phyloP scores from a whole-genome alignment of 1,140 invertebrate genomes.

The Linepithema humile region DNA sequence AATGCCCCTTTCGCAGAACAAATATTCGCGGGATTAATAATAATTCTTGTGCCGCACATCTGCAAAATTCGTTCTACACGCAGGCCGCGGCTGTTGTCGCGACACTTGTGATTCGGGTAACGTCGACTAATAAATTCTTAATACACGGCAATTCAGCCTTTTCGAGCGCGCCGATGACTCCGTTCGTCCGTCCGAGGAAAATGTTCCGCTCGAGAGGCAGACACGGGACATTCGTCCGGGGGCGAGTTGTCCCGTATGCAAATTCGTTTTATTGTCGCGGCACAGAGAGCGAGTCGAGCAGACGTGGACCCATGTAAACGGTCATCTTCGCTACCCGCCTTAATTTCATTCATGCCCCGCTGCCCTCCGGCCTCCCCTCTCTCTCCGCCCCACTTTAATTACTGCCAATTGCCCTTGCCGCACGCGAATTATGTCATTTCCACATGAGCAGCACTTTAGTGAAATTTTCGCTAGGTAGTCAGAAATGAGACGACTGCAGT shows the following conservation, averaged over 20 bases:
- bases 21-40: slow-evolving; percentile 11
- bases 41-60: background rate
- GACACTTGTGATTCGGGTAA: background rate
- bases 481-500: slow-evolving; percentile 69
- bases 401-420: slow-evolving; percentile 82
- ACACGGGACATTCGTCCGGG: slow-evolving; percentile 76
- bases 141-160: slow-evolving; percentile 62
- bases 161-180: slow-evolving; percentile 73
- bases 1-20: background rate
- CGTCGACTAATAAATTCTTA: slow-evolving; percentile 48
- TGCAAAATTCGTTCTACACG: background rate
- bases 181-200: slow-evolving; percentile 76
- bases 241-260: slow-evolving; percentile 81
- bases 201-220: slow-evolving; percentile 70
- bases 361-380: slow-evolving; percentile 45
- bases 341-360: slow-evolving; percentile 81
- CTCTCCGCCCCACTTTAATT: slow-evolving; percentile 79
- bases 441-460: slow-evolving; percentile 73
- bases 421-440: slow-evolving; percentile 83
- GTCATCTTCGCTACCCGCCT: slow-evolving; percentile 79
- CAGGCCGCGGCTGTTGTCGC: background rate
- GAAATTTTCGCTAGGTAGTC: slow-evolving; percentile 73
- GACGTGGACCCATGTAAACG: slow-evolving; percentile 80
- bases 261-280: slow-evolving; percentile 83
- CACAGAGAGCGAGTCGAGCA: slow-evolving; percentile 75